Evolutionary conservation across 2,113 vertebrate species (phyloP), one percentile per base, ranked within the genome.

Genomic region (Prionailurus bengalensis): DNA sequence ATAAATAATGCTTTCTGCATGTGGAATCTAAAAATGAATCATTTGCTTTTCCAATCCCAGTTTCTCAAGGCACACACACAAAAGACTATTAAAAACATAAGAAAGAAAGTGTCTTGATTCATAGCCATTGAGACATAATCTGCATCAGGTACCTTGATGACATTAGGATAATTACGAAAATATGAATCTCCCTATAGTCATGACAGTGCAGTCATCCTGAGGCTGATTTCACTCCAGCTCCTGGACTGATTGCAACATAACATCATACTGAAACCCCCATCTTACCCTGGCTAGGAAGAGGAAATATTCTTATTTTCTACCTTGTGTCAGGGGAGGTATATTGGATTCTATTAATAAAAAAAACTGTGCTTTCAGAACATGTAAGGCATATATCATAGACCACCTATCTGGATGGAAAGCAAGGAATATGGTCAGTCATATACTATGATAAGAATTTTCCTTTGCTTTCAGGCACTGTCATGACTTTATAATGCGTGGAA

Each of bases 1-100:
- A 15, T 88, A 93, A 96, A 91, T 81, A 97, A 83, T 33, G 25
- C 76, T 91, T 11, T 58, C 70, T 93, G 81, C 48, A 61, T 39
- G 21, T 84, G 86, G 53, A 82, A 66, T 93, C 63, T 95, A 96
- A 95, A 96, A 94, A 55, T 70, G 66, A 89, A 83, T 87, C 45
- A 42, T 86, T 90, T 92, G 17, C 8, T 71, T 31, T 92, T 81
- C 42, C n/a, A 42, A 17, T 29, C 15, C 55, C 27, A 61, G 11
- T 12, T 76, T 93, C 39, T 42, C 58, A 48, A 45, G 48, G 78
- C 42, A 48, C 31, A 89, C 61, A 58, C 5, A 71, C 12, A 7
- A 66, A 36, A 48, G 51, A 39, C 42, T 48, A 27, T 51, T 89
- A 27, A 90, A 88, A 79, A 74, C 4, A 17, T 29, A 25, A 58